A percentile compares a stretch with the other conserved stretches of the same genome.
Conservation (phyloP, 2,113 vertebrate species). For the Hippotragus niger region DNA sequence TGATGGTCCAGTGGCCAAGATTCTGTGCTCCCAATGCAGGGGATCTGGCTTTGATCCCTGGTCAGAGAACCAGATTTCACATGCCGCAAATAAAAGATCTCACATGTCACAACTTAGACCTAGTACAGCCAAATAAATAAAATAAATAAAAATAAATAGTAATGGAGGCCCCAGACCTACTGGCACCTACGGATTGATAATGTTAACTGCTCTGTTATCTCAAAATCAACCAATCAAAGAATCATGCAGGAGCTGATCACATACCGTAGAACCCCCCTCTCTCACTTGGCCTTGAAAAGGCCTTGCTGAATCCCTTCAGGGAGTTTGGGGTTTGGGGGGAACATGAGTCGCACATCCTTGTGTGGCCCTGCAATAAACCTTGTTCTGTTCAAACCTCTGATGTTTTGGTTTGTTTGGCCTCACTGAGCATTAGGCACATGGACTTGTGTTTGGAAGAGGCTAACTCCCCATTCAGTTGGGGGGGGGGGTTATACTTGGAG, state of each 20-base stretch:
- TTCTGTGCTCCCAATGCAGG: not conserved
- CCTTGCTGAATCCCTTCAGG: not conserved
- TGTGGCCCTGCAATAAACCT: not conserved
- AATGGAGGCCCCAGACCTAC: not conserved
- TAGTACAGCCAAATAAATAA: not conserved
- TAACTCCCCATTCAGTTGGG: not conserved
- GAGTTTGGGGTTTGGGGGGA: not conserved
- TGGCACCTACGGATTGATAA: not conserved
- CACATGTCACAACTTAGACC: not conserved
- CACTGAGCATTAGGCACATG: not conserved
- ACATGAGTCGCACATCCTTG: not conserved
- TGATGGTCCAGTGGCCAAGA: not conserved
- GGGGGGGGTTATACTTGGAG: not conserved
- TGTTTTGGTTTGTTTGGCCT: not conserved
- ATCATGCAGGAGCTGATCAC: not conserved
- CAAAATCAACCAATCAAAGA: not conserved
- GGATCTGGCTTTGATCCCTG: not conserved
- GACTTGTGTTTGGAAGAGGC: not conserved
- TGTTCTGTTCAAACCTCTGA: not conserved
- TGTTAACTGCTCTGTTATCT: not conserved
- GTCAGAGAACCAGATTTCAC: not conserved
- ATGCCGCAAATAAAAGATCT: not conserved
- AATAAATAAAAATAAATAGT: not conserved
- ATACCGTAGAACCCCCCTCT: not conserved
- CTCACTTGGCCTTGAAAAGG: not conserved